Base-by-base conservation (phyloP, 2,797 vertebrate genomes). In the Spinus olivaceus region DNA sequence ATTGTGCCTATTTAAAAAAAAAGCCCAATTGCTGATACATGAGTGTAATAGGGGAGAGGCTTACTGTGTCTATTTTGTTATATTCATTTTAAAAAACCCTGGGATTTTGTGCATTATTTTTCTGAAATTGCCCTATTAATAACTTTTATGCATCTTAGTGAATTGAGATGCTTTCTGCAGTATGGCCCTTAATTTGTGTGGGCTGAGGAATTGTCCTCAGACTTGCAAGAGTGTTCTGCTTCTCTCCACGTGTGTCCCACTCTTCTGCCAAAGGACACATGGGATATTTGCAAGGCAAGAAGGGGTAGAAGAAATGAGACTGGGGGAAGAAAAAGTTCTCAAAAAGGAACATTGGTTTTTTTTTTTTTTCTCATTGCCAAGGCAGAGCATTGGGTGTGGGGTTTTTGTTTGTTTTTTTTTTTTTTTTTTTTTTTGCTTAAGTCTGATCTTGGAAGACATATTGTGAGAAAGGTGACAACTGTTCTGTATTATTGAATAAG, bases 211-310 rank as follows among this genome's bases (percentile, higher is more conserved):
- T n/a, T 77, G 32, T 20, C n/a, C 39, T 78, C 39, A 88, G 33
- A 16, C 2, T 27, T 37, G 17, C 17, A 37, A 20, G 33, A 70
- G 14, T 8, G 4, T 42, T 70, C 24, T 35, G 49, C 32, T 85
- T 9, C 24, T 88, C 21, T 49, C 16, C 35, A 5, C 1, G 0
- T 2, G 10, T 46, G 20, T 53, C 15, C 24, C 14, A 2, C 22
- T 65, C n/a, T 42, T 86, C 56, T 76, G 23, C 28, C 32, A 57
- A 35, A 69, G 46, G 61, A 35, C 6, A 3, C 2, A 0, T 6
- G 27, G 23, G 63, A 54, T 15, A 59, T 64, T 56, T 80, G 11
- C 25, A 42, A 46, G 57, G 28, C 4, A 60, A 67, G 25, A 79
- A 46, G 10, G 14, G 6, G 8, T 17, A 39, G 25, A 59, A 70